These are phyloP conservation scores for Ellobium chinense DNA, from an alignment of 2,888 invertebrate genomes.

Conservation along the genomic window DNA sequence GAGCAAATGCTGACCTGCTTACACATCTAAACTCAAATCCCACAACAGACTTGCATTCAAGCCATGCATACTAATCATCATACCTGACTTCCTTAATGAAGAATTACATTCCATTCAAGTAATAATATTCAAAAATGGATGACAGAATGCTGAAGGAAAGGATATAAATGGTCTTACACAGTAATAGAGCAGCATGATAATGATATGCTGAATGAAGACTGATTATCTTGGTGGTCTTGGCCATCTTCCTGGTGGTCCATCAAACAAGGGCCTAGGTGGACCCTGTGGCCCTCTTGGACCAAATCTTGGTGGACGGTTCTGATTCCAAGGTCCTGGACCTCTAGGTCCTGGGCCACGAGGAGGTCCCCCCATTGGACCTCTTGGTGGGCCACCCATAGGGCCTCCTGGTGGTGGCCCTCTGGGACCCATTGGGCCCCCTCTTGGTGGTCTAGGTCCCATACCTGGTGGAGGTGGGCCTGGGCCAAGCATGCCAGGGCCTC, in stretches of 20 bases:
- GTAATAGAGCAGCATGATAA: too few relatives aligned
- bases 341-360: constrained; percentile 22
- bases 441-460: constrained; percentile 30
- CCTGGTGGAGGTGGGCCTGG: constrained; percentile 41
- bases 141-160: too few relatives aligned
- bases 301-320: constrained; percentile 33
- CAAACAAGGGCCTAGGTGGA: constrained; percentile 45
- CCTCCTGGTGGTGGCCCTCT: constrained; percentile 45
- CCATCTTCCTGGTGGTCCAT: constrained; percentile 47
- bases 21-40: too few relatives aligned
- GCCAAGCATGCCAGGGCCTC: constrained; percentile 26
- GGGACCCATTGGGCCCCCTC: constrained; percentile 34
- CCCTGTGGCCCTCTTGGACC: constrained; percentile 40
- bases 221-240: constrained; percentile 42
- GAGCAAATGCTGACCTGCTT: too few relatives aligned
- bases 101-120: too few relatives aligned
- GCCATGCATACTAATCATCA: too few relatives aligned
- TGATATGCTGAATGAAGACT: too few relatives aligned
- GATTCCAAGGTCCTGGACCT: constrained; percentile 35
- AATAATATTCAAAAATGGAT: too few relatives aligned
- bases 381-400: constrained; percentile 30
- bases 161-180: too few relatives aligned
- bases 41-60: too few relatives aligned
- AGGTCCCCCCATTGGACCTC: constrained; percentile 25
- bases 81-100: too few relatives aligned